These are phyloP conservation scores for Nixonia krombeini DNA, from an alignment of 1,140 invertebrate genomes.

Conservation along the genomic window DNA sequence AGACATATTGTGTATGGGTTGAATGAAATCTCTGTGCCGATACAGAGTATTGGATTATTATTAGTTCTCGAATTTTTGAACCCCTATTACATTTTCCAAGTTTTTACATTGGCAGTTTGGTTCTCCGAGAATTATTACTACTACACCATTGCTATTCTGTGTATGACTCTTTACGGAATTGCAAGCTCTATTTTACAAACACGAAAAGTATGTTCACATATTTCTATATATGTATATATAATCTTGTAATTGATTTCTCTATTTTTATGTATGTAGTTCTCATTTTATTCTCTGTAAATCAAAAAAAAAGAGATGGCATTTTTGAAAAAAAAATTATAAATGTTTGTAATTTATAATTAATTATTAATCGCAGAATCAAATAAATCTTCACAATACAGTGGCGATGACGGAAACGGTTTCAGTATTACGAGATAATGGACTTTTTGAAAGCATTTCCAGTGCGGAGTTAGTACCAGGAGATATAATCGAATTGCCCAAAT, in stretches of 20 bases:
- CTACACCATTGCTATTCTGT: slow-evolving; percentile 87
- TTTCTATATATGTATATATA: no score
- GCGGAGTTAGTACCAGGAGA: slow-evolving; percentile 91
- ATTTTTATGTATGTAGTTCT: not conserved
- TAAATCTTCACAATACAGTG: slow-evolving; percentile 79
- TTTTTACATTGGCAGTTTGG: slow-evolving; percentile 88
- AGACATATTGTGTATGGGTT: slow-evolving; percentile 84
- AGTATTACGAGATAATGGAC: slow-evolving; percentile 70
- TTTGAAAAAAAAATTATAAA: no score
- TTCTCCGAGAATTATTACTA: slow-evolving; percentile 86
- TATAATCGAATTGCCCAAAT: slow-evolving; percentile 88
- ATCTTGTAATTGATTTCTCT: no score
- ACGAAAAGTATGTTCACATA: slow-evolving; percentile 75
- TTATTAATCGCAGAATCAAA: slow-evolving; percentile 77
- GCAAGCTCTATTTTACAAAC: slow-evolving; percentile 87
- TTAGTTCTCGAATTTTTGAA: slow-evolving; percentile 88
- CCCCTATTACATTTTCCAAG: slow-evolving; percentile 97
- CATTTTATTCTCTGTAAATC: not conserved
- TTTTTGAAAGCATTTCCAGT: slow-evolving; percentile 72
- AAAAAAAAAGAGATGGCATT: no score
- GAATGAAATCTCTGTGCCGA: slow-evolving; percentile 86
- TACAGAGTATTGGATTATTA: slow-evolving; percentile 80
- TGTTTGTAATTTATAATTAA: no score
- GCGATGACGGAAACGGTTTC: slow-evolving; percentile 76
- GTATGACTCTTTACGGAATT: slow-evolving; percentile 90